Evolutionary conservation across 1,140 invertebrate species (phyloP).

Genomic region (Drosophila melanica): DNA sequence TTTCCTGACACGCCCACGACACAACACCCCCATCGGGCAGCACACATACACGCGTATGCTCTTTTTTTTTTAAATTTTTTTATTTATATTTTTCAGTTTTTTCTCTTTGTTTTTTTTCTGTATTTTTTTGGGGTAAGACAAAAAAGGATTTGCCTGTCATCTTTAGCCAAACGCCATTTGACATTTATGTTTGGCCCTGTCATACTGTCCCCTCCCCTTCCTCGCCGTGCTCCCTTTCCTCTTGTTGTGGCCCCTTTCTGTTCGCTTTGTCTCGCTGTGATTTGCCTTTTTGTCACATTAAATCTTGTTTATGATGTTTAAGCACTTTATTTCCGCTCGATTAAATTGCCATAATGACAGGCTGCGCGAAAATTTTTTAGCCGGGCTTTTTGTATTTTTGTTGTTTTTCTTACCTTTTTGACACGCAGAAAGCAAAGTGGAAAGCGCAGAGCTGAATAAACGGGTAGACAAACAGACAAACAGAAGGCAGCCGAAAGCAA

Average conservation of each 20-base stretch:
- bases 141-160: conserved; percentile 58
- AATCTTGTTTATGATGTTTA: conserved; percentile 80
- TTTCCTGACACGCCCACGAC: conserved; percentile 48
- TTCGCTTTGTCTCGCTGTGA: conserved; percentile 51
- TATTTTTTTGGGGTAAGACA: background rate
- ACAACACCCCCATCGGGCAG: background rate
- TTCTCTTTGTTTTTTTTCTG: background rate
- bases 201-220: conserved; percentile 5
- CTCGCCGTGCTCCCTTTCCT: background rate
- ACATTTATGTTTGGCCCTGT: conserved; percentile 63
- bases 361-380: conserved; percentile 32
- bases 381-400: conserved; percentile 5
- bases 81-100: conserved; percentile 2
- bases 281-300: conserved; percentile 81
- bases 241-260: background rate
- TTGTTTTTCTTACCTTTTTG: conserved; percentile 20
- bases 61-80: background rate
- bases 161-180: conserved; percentile 71
- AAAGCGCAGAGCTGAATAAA: background rate
- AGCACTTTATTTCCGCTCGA: conserved; percentile 77
- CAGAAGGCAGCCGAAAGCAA: conserved; percentile 2
- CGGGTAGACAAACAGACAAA: background rate
- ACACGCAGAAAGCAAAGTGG: background rate
- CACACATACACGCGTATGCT: background rate
- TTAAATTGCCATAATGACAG: conserved; percentile 75